These are phyloP conservation scores for Xenopus petersii DNA, from an alignment of 2,797 vertebrate genomes.

Conservation along the genomic window DNA sequence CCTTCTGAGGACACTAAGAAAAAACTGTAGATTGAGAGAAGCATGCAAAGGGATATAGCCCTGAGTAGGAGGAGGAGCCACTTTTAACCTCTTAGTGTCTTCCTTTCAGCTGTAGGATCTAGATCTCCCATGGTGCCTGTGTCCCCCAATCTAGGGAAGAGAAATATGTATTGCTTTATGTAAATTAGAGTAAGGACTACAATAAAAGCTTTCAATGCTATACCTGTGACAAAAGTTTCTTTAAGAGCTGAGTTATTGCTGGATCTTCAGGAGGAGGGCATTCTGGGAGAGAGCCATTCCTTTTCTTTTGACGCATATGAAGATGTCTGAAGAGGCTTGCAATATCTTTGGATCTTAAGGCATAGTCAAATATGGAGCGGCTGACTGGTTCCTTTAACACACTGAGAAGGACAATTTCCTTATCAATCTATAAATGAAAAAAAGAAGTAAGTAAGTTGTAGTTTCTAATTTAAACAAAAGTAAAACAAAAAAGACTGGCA, in stretches of 20 bases:
- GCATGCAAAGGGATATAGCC: too few species aligned
- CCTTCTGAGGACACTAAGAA: too few species aligned
- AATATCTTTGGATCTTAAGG: conserved; percentile 92
- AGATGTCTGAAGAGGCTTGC: conserved; percentile 89
- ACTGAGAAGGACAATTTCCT: conserved; percentile 91
- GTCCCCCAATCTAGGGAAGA: too few species aligned
- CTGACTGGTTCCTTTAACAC: conserved; percentile 93
- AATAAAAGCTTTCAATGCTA: neutral
- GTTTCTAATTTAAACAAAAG: too few species aligned
- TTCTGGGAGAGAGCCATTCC: conserved; percentile 79
- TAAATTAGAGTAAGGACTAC: too few species aligned
- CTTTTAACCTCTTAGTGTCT: too few species aligned
- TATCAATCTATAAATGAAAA: conserved; percentile 80
- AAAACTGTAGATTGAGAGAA: too few species aligned
- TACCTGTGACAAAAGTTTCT: conserved; percentile 96
- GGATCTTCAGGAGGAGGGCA: conserved; percentile 88
- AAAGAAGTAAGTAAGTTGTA: conserved; percentile 10
- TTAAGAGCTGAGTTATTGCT: conserved; percentile 86
- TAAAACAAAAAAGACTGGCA: too few species aligned
- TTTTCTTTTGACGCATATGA: conserved; percentile 88
- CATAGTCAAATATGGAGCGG: conserved; percentile 96
- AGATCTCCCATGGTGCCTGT: too few species aligned
- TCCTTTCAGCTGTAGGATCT: too few species aligned
- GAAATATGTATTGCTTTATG: too few species aligned
- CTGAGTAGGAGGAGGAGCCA: too few species aligned